phyloP scores from a whole-genome alignment of 2,797 vertebrate genomes.

The Luscinia luscinia region DNA sequence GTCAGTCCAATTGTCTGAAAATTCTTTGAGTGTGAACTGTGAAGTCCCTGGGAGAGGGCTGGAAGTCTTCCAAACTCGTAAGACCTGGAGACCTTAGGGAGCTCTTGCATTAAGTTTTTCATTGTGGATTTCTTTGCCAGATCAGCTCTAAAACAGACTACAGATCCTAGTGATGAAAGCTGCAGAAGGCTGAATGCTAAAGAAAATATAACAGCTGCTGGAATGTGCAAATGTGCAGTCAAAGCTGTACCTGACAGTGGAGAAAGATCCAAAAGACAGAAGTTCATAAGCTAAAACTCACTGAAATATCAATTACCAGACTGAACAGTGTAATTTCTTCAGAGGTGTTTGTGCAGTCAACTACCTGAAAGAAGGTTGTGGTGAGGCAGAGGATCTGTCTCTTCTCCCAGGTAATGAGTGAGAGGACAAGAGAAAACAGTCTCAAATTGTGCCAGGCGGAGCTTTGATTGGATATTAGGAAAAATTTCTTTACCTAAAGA shows the following conservation, averaged over 20 bases:
- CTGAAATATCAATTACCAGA: background rate
- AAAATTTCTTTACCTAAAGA: background rate
- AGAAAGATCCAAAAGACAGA: background rate
- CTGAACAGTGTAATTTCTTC: background rate
- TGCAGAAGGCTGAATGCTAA: conserved; percentile 18
- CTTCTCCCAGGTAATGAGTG: background rate
- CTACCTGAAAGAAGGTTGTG: background rate
- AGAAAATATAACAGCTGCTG: conserved; percentile 33
- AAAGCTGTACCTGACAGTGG: background rate
- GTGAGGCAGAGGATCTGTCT: background rate
- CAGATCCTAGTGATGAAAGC: conserved; percentile 37
- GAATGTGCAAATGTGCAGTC: background rate
- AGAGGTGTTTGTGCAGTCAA: background rate
- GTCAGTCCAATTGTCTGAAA: background rate
- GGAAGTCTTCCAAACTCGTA: conserved; percentile 7
- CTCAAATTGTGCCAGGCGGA: background rate
- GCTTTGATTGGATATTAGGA: background rate
- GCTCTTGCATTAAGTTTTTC: background rate
- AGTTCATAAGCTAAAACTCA: background rate
- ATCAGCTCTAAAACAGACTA: conserved; percentile 32
- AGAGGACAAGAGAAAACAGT: background rate
- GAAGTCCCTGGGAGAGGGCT: background rate
- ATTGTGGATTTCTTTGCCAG: conserved; percentile 31
- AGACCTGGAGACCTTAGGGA: conserved; percentile 32
- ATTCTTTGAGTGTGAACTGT: background rate